Conservation (phyloP, 2,888 invertebrate species). For the Labia minor region DNA sequence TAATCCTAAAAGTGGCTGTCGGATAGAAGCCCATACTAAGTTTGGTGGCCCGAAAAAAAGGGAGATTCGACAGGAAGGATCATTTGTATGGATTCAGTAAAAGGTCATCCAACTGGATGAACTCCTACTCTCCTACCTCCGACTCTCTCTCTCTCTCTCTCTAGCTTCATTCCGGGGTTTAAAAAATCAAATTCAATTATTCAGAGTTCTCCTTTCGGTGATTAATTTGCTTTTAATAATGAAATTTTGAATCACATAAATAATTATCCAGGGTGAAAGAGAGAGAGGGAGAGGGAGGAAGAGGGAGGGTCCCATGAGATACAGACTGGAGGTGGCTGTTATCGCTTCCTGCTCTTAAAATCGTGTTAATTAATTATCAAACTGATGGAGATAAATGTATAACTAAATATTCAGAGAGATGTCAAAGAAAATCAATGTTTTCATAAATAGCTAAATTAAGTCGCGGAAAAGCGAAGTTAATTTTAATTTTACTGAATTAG, state of each 20-base stretch:
- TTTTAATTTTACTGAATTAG: not conserved
- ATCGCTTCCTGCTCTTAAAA: constrained; percentile 13
- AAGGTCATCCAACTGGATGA: constrained; percentile 2
- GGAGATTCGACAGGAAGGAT: constrained; percentile 6
- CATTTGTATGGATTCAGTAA: constrained; percentile 13
- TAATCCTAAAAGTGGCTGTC: not conserved
- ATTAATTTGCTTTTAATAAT: constrained; percentile 13
- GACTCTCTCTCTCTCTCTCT: too few species aligned
- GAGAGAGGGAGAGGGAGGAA: not conserved
- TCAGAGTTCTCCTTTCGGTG: constrained; percentile 1
- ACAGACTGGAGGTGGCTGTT: not conserved
- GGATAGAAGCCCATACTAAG: not conserved
- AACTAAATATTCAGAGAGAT: not conserved
- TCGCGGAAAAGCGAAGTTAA: not conserved
- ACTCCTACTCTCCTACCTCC: not conserved
- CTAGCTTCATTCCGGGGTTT: too few species aligned
- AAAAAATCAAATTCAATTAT: not conserved
- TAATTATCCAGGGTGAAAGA: not conserved
- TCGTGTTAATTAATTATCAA: constrained; percentile 13
- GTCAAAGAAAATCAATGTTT: constrained; percentile 7
- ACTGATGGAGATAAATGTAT: constrained; percentile 13
- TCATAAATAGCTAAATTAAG: constrained; percentile 7
- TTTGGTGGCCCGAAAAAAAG: constrained; percentile 13
- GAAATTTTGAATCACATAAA: constrained; percentile 6
- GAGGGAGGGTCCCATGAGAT: not conserved